Evolutionary conservation across 2,888 invertebrate species (phyloP).

Genomic region (Megalurothrips usitatus): DNA sequence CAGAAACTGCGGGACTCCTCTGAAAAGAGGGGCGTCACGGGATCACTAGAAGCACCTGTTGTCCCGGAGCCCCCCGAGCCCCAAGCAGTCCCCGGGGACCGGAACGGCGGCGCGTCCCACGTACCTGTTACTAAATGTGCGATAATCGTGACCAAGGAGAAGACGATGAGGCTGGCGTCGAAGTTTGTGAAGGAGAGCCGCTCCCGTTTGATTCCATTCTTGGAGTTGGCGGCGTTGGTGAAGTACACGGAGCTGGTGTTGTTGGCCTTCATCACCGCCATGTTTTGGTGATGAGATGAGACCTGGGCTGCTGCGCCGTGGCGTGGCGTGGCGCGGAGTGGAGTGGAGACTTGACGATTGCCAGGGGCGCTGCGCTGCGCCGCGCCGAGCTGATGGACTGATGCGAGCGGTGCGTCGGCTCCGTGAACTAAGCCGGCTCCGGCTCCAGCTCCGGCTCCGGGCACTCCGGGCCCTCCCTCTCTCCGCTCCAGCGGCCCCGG

Average conservation of each 20-base stretch:
- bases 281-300: constrained; percentile 30
- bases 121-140: constrained; percentile 57
- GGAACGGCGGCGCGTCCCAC: constrained; percentile 32
- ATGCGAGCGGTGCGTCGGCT: background rate
- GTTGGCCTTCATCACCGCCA: constrained; percentile 37
- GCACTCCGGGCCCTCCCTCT: background rate
- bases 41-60: background rate
- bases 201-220: constrained; percentile 35
- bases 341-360: constrained; percentile 9
- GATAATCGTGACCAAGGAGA: constrained; percentile 56
- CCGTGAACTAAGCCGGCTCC: constrained; percentile 8
- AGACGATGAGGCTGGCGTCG: constrained; percentile 53
- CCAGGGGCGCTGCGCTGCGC: background rate
- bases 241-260: constrained; percentile 33
- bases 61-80: background rate
- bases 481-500: background rate
- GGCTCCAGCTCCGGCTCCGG: background rate
- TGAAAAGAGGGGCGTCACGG: background rate
- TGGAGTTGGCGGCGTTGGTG: constrained; percentile 25
- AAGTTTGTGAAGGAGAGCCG: constrained; percentile 48
- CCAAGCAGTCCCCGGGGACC: constrained; percentile 5
- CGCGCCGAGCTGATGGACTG: background rate
- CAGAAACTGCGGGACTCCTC: background rate
- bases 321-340: constrained; percentile 26
- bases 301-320: background rate